These are phyloP conservation scores for Notarius quadriscutis DNA, from an alignment of 2,113 vertebrate species.

Conservation along the genomic window DNA sequence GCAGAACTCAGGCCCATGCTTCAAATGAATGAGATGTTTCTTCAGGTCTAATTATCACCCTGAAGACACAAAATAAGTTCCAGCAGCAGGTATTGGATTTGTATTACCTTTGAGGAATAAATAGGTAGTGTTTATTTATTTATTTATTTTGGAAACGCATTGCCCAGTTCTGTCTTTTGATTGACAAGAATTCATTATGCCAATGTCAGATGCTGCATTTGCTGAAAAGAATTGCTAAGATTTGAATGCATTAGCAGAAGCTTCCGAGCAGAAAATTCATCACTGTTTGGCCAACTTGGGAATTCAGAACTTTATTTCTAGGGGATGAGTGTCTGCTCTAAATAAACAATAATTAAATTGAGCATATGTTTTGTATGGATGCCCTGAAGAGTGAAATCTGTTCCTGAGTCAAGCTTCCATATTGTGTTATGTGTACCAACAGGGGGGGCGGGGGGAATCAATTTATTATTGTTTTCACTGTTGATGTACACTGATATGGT, in stretches of 20 bases:
- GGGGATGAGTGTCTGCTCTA: background rate
- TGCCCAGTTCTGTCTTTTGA: background rate
- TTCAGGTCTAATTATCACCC: conserved; percentile 41
- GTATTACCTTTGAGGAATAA: conserved; percentile 16
- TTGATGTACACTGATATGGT: background rate
- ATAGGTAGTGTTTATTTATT: no score
- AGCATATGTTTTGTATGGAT: background rate
- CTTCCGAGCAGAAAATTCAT: background rate
- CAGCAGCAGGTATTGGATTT: conserved; percentile 25
- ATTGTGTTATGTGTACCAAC: background rate
- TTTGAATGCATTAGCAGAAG: background rate
- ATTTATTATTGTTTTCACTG: background rate
- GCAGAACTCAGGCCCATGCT: conserved; percentile 18
- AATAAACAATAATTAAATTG: background rate
- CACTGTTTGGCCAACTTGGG: background rate
- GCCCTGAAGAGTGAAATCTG: background rate
- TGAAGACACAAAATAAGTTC: conserved; percentile 14
- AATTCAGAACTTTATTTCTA: background rate
- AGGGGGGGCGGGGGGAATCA: no score
- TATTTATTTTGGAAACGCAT: background rate
- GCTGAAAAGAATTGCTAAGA: background rate
- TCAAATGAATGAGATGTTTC: conserved; percentile 26
- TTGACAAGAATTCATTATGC: conserved; percentile 23
- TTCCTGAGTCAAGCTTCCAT: background rate
- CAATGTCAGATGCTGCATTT: background rate